Percentiles rank a stretch among this genome's conserved stretches.
Evolutionary conservation across 1,140 invertebrate species (phyloP).

Genomic region (Leptopilina clavipes): DNA sequence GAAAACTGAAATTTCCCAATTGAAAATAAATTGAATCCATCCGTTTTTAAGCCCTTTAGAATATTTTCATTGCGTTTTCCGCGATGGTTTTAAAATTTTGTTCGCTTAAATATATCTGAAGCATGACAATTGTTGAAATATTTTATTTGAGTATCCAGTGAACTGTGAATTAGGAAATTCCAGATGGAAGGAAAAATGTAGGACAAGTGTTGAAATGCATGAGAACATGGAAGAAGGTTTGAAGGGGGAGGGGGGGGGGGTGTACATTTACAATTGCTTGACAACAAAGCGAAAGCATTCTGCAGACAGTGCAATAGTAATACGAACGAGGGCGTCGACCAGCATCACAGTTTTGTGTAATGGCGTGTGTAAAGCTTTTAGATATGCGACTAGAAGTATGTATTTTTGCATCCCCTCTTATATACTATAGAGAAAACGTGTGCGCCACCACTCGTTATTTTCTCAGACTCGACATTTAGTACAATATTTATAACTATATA

Average conservation of each 20-base stretch:
- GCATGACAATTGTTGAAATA: not conserved
- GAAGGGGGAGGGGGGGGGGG: not conserved
- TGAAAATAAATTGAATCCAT: too few relatives aligned
- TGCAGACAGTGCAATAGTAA: constrained; percentile 44
- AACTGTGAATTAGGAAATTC: not conserved
- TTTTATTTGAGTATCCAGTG: constrained; percentile 1
- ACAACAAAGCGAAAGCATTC: not conserved
- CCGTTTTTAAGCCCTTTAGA: too few relatives aligned
- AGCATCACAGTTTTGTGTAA: constrained; percentile 50
- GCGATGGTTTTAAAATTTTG: too few relatives aligned
- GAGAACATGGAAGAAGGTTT: not conserved
- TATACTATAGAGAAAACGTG: constrained; percentile 6
- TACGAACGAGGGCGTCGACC: constrained; percentile 38
- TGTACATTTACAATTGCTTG: constrained; percentile 13
- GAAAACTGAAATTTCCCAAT: too few relatives aligned
- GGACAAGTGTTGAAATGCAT: constrained; percentile 17
- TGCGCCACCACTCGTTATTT: constrained; percentile 25
- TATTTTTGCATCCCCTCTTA: constrained; percentile 20
- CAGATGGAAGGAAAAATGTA: not conserved
- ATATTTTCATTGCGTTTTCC: too few relatives aligned
- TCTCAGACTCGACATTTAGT: not conserved
- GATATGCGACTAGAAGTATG: constrained; percentile 36
- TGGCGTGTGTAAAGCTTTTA: constrained; percentile 56
- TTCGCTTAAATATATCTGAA: not conserved
- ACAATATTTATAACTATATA: not conserved